Percentiles rank a stretch among this genome's conserved stretches.
Evolutionary conservation across 2,888 invertebrate genomes (phyloP).

Genomic region (Ophraella communa): DNA sequence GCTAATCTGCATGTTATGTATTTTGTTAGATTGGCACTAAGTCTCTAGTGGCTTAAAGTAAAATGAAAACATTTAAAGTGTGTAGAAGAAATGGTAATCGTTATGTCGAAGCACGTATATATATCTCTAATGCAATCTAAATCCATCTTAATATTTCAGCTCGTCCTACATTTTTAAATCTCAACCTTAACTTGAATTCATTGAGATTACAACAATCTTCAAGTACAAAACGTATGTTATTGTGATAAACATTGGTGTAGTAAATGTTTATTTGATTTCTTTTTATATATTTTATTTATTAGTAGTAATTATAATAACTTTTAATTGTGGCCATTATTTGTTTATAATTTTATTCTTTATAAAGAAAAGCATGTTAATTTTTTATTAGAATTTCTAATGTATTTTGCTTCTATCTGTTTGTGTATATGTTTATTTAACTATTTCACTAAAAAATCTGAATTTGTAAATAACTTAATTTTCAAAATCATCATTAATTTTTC

Average conservation of each 20-base stretch:
- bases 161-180: conserved; percentile 97
- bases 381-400: not conserved
- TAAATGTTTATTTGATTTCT: conserved; percentile 23
- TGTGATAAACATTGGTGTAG: conserved; percentile 39
- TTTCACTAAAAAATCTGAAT: no score
- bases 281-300: conserved; percentile 28
- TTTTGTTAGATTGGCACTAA: conserved; percentile 50
- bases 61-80: conserved; percentile 13
- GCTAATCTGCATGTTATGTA: conserved; percentile 54
- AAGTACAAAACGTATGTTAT: conserved; percentile 81
- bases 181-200: conserved; percentile 92
- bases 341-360: not conserved
- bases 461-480: no score
- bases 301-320: not conserved
- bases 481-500: no score
- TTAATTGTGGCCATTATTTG: not conserved
- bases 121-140: conserved; percentile 24
- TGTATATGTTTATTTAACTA: not conserved
- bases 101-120: conserved; percentile 27
- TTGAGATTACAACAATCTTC: conserved; percentile 85
- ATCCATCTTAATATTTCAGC: conserved; percentile 74
- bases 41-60: conserved; percentile 59
- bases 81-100: conserved; percentile 33
- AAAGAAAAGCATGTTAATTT: not conserved
- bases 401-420: not conserved